Evolutionary conservation across 2,888 invertebrate species (phyloP), one percentile per base, ranked within the genome.

Genomic region (Galeopsomyia nigrocyanea): DNA sequence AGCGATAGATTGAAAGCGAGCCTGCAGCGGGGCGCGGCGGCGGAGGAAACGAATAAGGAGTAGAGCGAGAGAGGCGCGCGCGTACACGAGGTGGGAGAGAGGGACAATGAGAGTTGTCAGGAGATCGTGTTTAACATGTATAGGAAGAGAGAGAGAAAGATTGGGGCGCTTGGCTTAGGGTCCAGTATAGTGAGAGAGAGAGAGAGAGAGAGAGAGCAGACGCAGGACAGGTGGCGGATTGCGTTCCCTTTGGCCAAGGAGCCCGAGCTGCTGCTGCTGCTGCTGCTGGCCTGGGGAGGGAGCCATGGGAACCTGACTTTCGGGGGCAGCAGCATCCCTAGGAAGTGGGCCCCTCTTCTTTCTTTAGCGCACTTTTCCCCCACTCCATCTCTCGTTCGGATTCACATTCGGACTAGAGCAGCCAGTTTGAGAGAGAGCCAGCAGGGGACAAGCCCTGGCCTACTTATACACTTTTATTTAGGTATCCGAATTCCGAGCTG

Each of bases 261-360:
- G 72, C 68, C 63, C 66, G 55, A 57, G 72, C 68, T 68, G 74
- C 22, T 51, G 49, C 19, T 3, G 26, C 26, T 5, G 26, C 26
- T 26, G 26, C n/a, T n/a, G 26, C 26, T 5, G 47, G 13, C 53
- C 17, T 21, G 47, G 56, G 49, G 60, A 67, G 50, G 2, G 51
- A 62, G 62, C 84, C 86, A 86, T 86, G 86, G 86, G 86, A 86
- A 86, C 85, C 86, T 86, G 85, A 86, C 85, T 86, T 81, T 84
- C 80, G 82, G 82, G 84, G 84, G 83, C 85, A 84, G 83, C 85
- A 84, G 84, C 86, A 84, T 86, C 86, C 85, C 84, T 83, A 84
- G 83, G 83, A 84, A 85, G 81, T 81, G 80, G 80, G 79, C 77
- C 77, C 77, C 68, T 64, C 67, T 57, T 56, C 53, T 69, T 47